Evolutionary conservation across 2,888 invertebrate genomes (phyloP).

Genomic region (Drosophila atroscutellata): DNA sequence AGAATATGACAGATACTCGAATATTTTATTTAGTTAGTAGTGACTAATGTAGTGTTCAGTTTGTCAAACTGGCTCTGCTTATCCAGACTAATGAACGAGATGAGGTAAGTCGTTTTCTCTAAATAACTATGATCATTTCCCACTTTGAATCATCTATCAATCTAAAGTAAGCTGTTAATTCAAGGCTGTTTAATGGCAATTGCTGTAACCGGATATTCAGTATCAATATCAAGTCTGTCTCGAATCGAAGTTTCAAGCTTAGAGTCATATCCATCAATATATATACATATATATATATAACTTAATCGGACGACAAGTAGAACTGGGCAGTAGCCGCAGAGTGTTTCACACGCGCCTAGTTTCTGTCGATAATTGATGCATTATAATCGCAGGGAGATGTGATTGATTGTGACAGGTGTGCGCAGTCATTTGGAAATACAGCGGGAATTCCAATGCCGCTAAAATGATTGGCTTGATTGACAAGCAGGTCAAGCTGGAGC

Average conservation of each 20-base stretch:
- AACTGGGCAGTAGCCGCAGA: conserved; percentile 42
- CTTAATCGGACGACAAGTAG: background rate
- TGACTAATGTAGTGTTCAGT: background rate
- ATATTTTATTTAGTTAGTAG: background rate
- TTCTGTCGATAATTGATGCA: conserved; percentile 69
- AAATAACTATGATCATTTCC: background rate
- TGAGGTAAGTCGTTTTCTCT: background rate
- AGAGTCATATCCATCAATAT: conserved; percentile 39
- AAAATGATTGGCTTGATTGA: conserved; percentile 78
- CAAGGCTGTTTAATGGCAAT: conserved; percentile 14
- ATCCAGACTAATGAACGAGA: background rate
- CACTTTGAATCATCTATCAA: background rate
- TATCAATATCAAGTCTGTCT: conserved; percentile 44
- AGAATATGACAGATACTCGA: background rate
- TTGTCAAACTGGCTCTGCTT: background rate
- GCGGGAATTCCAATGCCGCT: conserved; percentile 68
- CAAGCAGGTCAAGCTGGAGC: conserved; percentile 65
- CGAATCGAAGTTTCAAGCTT: conserved; percentile 9
- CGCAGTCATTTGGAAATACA: conserved; percentile 66
- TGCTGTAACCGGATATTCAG: conserved; percentile 47
- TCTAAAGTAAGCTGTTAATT: conserved; percentile 3
- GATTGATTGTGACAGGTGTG: conserved; percentile 78
- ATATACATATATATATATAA: background rate
- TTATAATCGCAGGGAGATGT: conserved; percentile 69
- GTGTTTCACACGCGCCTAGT: conserved; percentile 67